These are phyloP conservation scores for Sphyrna mokarran DNA, from an alignment of 2,113 vertebrate genomes.

Conservation along the genomic window DNA sequence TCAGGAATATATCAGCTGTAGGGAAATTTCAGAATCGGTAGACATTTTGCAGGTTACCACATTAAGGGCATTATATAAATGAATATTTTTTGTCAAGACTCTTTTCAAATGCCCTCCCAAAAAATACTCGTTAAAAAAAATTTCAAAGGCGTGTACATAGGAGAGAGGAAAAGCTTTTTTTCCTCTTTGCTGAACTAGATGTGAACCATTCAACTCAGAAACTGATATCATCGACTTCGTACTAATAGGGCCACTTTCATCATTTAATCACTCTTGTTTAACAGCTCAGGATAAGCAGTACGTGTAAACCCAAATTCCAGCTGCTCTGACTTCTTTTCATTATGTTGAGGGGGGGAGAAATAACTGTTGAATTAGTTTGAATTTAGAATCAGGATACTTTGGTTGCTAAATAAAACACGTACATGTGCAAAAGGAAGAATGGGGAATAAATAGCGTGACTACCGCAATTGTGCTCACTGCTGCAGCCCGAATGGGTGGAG, in stretches of 20 bases:
- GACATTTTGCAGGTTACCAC: background rate
- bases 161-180: background rate
- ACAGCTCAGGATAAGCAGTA: background rate
- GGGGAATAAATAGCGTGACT: conserved; percentile 2
- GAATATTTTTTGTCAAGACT: background rate
- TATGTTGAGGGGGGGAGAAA: background rate
- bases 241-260: conserved; percentile 1
- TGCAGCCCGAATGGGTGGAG: background rate
- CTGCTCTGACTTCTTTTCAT: background rate
- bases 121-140: background rate
- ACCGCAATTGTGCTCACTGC: background rate
- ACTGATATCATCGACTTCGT: background rate
- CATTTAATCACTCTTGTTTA: background rate
- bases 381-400: background rate
- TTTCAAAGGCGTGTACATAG: background rate
- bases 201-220: background rate
- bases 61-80: background rate
- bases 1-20: background rate
- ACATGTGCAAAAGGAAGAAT: background rate
- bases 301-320: background rate
- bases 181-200: background rate
- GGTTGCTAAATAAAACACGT: background rate
- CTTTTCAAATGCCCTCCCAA: background rate
- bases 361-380: background rate
- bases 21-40: background rate